Percentiles rank a stretch among this genome's conserved stretches.
These are phyloP conservation scores for Tadarida brasiliensis DNA, from an alignment of 2,797 vertebrate genomes.

Conservation along the genomic window DNA sequence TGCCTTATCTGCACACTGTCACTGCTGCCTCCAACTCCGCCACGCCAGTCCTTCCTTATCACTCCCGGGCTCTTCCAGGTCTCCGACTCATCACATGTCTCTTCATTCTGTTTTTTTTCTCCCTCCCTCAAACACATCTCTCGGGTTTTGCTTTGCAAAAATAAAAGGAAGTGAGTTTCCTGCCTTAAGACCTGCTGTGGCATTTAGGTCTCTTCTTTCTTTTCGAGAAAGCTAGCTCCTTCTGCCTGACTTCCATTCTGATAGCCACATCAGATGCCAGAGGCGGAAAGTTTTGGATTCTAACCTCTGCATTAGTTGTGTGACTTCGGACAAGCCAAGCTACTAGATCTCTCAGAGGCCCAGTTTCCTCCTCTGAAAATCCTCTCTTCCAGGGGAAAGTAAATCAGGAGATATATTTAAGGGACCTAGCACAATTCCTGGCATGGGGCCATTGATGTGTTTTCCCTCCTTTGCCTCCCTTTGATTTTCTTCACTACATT, in stretches of 20 bases:
- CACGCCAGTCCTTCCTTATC: slow-evolving; percentile 72
- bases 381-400: not conserved
- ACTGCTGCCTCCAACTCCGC: slow-evolving; percentile 51
- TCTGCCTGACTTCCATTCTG: slow-evolving; percentile 19
- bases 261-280: not conserved
- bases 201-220: slow-evolving; percentile 53
- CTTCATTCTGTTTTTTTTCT: slow-evolving; percentile 77
- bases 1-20: slow-evolving; percentile 76
- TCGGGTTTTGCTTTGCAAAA: slow-evolving; percentile 75
- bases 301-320: not conserved
- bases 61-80: slow-evolving; percentile 36
- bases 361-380: not conserved
- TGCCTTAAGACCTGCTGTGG: slow-evolving; percentile 50
- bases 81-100: slow-evolving; percentile 68
- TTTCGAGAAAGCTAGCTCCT: not conserved
- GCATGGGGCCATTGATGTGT: not conserved
- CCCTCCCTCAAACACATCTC: slow-evolving; percentile 18
- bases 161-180: slow-evolving; percentile 68
- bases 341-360: not conserved
- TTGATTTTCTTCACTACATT: not conserved
- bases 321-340: not conserved
- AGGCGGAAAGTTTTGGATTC: not conserved
- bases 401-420: not conserved
- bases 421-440: not conserved
- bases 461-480: not conserved